Percentiles rank a stretch among this genome's conserved stretches.
These are phyloP conservation scores for Tyrannus savana DNA, from an alignment of 2,113 vertebrate species.

Conservation along the genomic window DNA sequence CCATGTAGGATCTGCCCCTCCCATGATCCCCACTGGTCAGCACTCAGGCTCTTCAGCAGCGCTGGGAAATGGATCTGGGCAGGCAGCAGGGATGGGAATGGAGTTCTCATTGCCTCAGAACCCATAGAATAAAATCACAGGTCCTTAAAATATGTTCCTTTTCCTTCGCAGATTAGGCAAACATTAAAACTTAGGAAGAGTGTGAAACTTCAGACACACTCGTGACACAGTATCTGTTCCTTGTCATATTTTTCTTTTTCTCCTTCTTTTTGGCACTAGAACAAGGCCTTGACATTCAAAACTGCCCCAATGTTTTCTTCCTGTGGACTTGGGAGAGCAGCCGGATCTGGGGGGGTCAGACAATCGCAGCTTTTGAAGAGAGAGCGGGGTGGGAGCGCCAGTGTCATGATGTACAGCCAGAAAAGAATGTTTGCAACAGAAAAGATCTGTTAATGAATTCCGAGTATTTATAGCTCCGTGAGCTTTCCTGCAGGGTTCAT, in stretches of 20 bases:
- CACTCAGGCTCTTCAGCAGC: neutral
- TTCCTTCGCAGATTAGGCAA: neutral
- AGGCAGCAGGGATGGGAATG: neutral
- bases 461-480: slow-evolving; percentile 62
- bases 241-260: neutral
- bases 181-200: neutral
- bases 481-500: slow-evolving; percentile 59
- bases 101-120: neutral
- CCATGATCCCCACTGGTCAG: rapidly evolving
- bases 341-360: slow-evolving; percentile 6
- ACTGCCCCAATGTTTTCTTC: slow-evolving; percentile 52
- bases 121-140: neutral
- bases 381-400: slow-evolving; percentile 26
- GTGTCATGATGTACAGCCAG: slow-evolving; percentile 39
- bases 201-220: neutral
- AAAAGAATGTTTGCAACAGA: slow-evolving; percentile 55
- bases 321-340: slow-evolving; percentile 22
- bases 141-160: neutral
- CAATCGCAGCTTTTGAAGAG: slow-evolving; percentile 55
- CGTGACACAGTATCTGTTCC: neutral
- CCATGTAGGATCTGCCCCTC: neutral
- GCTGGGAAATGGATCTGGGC: neutral
- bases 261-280: neutral
- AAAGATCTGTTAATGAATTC: slow-evolving; percentile 67
- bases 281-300: neutral